These are phyloP conservation scores for Augochlora pura DNA, from an alignment of 1,140 invertebrate genomes.

Conservation along the genomic window DNA sequence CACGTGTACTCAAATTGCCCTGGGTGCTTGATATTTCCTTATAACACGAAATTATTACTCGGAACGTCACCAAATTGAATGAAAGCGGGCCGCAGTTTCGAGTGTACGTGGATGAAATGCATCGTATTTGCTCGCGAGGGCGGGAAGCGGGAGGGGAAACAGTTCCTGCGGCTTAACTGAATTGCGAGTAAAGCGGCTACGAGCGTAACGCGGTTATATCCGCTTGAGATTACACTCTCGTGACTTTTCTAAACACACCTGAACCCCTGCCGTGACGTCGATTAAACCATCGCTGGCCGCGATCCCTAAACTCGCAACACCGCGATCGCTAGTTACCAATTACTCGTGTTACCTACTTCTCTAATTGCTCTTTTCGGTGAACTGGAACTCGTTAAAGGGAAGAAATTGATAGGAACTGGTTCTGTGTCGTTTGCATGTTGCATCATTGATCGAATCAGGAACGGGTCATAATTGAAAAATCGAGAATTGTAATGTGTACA, in stretches of 20 bases:
- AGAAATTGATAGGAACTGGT: neutral
- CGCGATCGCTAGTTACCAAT: neutral
- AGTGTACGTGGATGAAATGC: slow-evolving; percentile 32
- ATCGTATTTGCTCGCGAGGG: neutral
- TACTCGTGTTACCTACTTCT: neutral
- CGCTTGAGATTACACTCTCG: slow-evolving; percentile 25
- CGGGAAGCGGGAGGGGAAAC: neutral
- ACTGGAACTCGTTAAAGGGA: neutral
- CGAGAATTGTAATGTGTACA: too few relatives aligned
- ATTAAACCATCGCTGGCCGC: neutral
- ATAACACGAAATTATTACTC: slow-evolving; percentile 47
- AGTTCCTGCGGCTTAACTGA: slow-evolving; percentile 10
- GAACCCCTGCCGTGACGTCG: slow-evolving; percentile 1
- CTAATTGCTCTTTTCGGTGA: slow-evolving; percentile 3
- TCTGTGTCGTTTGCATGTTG: neutral
- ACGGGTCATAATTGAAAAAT: too few relatives aligned
- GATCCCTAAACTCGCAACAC: neutral
- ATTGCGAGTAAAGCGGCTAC: slow-evolving; percentile 29
- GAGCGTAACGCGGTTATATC: slow-evolving; percentile 7
- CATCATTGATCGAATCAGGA: neutral
- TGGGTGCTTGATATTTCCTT: slow-evolving; percentile 41
- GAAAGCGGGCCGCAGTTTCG: slow-evolving; percentile 35
- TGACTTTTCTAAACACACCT: slow-evolving; percentile 31
- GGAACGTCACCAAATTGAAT: slow-evolving; percentile 47
- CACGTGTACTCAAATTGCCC: slow-evolving; percentile 5